phyloP scores from a whole-genome alignment of 2,113 vertebrate species.

The Saguinus imperator region DNA sequence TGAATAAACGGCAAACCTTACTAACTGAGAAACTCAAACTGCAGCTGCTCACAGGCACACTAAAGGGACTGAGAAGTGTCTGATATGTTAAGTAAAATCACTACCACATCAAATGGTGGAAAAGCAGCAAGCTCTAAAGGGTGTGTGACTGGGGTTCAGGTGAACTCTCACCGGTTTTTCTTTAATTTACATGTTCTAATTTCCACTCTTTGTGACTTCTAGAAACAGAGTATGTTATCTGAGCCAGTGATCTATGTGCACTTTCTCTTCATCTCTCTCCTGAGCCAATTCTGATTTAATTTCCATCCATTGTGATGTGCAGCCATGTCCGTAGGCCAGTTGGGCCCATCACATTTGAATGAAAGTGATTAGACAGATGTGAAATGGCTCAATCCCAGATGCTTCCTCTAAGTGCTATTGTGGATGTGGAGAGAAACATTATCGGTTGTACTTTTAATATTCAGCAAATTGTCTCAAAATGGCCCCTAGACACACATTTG shows the following conservation, averaged over 20 bases:
- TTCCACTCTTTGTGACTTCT: neutral
- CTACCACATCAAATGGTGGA: accelerated
- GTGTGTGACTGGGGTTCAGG: accelerated
- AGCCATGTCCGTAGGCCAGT: neutral
- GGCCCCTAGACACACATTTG: neutral
- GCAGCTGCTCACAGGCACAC: accelerated
- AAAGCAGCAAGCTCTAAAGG: accelerated
- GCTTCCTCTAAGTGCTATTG: neutral
- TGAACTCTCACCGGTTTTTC: neutral
- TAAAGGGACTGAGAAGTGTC: accelerated
- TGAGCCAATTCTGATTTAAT: constrained; percentile 7
- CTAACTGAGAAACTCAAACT: no score
- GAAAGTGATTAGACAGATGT: neutral
- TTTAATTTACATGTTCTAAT: accelerated
- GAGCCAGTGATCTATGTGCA: neutral
- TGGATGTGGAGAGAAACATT: neutral
- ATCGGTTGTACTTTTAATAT: neutral
- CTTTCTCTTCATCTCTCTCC: neutral
- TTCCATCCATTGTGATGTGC: neutral
- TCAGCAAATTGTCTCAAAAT: neutral
- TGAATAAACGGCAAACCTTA: neutral
- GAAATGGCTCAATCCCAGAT: neutral
- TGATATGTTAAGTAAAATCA: accelerated
- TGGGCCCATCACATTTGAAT: neutral
- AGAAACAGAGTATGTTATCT: neutral